Evolutionary conservation across 1,140 invertebrate genomes (phyloP).

Genomic region (Cotesia vestalis): DNA sequence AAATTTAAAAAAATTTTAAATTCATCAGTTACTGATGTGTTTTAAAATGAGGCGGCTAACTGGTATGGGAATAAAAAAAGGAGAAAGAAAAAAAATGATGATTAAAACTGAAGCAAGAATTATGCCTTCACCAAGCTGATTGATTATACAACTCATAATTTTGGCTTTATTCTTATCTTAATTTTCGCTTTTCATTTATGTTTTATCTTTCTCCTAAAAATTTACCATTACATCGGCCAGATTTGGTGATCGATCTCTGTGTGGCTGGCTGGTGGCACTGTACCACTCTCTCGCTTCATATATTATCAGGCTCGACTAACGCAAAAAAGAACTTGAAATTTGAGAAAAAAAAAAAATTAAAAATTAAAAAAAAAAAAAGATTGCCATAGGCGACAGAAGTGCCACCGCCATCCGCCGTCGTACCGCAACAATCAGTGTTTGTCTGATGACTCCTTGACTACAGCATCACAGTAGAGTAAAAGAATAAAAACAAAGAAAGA

Average conservation of each 20-base stretch:
- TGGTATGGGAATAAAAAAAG: not conserved
- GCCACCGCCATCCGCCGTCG: constrained; percentile 7
- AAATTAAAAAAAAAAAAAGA: constrained; percentile 9
- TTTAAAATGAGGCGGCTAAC: too few relatives aligned
- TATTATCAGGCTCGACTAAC: not conserved
- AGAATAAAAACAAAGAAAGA: constrained; percentile 9
- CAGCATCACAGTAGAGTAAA: constrained; percentile 1
- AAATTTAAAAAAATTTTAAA: too few relatives aligned
- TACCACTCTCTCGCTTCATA: not conserved
- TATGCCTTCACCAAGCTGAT: constrained; percentile 49
- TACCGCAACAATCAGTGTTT: constrained; percentile 21
- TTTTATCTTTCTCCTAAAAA: constrained; percentile 7
- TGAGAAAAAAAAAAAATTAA: constrained; percentile 21
- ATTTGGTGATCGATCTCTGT: not conserved
- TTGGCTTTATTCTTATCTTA: constrained; percentile 48
- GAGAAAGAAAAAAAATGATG: constrained; percentile 21
- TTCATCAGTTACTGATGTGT: too few relatives aligned
- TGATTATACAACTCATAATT: constrained; percentile 63
- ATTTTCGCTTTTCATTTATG: constrained; percentile 18
- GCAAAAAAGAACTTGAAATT: not conserved
- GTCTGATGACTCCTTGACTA: constrained; percentile 27
- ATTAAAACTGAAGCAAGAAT: constrained; percentile 3
- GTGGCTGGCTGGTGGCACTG: not conserved
- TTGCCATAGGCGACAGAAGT: constrained; percentile 21
- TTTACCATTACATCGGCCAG: not conserved